A percentile compares a stretch with the other conserved stretches of the same genome.
These are phyloP conservation scores for Monoplex corrugatus DNA, from an alignment of 2,888 invertebrate genomes.

Conservation along the genomic window DNA sequence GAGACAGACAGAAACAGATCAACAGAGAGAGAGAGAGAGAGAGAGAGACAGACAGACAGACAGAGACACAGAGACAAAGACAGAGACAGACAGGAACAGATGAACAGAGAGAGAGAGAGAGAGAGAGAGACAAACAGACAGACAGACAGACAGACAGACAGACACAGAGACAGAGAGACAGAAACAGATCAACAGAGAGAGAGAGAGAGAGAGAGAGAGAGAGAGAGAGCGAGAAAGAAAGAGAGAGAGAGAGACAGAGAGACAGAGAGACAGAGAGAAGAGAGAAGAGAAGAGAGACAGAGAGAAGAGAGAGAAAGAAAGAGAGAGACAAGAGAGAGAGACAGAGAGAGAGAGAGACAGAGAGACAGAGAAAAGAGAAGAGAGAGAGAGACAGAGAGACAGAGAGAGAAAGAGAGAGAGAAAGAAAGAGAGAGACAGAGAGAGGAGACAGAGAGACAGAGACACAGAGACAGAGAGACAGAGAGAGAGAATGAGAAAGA, in stretches of 20 bases:
- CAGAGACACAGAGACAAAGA: too few relatives aligned
- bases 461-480: neutral
- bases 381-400: neutral
- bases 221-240: conserved; percentile 34
- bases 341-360: too few relatives aligned
- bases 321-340: too few relatives aligned
- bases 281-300: neutral
- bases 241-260: neutral
- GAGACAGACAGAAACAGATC: too few relatives aligned
- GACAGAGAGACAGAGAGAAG: neutral
- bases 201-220: conserved; percentile 34
- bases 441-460: neutral
- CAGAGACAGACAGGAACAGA: too few relatives aligned
- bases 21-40: too few relatives aligned
- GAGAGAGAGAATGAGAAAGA: neutral
- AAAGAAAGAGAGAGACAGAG: too few relatives aligned
- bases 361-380: too few relatives aligned
- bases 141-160: neutral
- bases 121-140: neutral
- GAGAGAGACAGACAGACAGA: too few relatives aligned
- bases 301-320: neutral
- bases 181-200: conserved; percentile 35
- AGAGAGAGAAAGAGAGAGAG: neutral
- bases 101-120: too few relatives aligned
- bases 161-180: conserved; percentile 3